A percentile compares a stretch with the other conserved stretches of the same genome.
These are phyloP conservation scores for Pseudomyrmex sp. DNA, from an alignment of 1,140 invertebrate genomes.

Conservation along the genomic window DNA sequence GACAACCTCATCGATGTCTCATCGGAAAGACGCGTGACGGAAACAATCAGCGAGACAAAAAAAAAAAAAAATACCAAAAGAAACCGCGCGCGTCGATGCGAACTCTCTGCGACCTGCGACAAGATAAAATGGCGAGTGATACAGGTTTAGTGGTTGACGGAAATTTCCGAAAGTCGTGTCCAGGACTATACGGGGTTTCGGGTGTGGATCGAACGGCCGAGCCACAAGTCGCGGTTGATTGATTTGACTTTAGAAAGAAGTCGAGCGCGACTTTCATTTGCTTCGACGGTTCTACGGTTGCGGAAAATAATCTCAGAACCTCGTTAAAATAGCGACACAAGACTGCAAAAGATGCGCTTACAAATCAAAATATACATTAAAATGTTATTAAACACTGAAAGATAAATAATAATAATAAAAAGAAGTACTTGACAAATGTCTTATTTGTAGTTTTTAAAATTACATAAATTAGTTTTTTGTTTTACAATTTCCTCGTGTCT, in stretches of 20 bases:
- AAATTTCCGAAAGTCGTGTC: not conserved
- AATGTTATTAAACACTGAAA: no score
- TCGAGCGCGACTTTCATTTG: not conserved
- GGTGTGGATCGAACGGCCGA: not conserved
- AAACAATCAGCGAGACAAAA: not conserved
- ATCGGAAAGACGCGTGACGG: slow-evolving; percentile 46
- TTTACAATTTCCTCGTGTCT: not conserved
- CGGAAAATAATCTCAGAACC: no score
- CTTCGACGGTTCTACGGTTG: no score
- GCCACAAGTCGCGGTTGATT: not conserved
- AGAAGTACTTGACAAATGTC: no score
- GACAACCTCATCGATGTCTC: slow-evolving; percentile 43
- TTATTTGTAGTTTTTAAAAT: not conserved
- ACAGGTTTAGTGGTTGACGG: not conserved
- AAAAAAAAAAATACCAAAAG: not conserved
- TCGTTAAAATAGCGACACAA: no score
- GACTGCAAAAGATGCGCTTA: no score
- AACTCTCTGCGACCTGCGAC: not conserved
- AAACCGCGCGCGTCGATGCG: not conserved
- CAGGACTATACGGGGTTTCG: not conserved
- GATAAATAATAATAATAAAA: no score
- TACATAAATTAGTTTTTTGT: not conserved
- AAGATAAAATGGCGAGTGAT: slow-evolving; percentile 30
- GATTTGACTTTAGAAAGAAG: not conserved
- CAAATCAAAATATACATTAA: no score